Evolutionary conservation across 2,113 vertebrate species (phyloP), one percentile per base, ranked within the genome.

Genomic region (Pseudopodoces humilis): DNA sequence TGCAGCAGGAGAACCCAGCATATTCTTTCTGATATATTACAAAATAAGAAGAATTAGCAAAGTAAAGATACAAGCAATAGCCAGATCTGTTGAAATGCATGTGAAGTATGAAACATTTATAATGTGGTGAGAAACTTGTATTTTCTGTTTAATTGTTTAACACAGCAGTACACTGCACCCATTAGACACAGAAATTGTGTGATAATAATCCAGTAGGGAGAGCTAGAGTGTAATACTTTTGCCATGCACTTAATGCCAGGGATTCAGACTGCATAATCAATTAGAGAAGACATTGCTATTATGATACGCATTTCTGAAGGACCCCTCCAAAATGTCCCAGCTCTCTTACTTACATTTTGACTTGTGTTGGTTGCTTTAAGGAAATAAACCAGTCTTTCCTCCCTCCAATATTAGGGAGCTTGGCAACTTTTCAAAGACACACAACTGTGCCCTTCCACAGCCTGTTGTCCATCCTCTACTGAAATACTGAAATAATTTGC

Each of bases 141-240:
- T 75, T 78, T 60, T 60, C 67, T 74, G 5, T 78, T 87, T 37
- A 68, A 83, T 78, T 92, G 67, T 70, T 68, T 90, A 83, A 80
- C 47, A 58, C 28, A 58, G 62, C 60, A 21, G 49, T 47, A 56
- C 33, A 63, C 6, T 59, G 19, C 19, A 90, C 49, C 30, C 24
- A 80, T 77, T 86, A 90, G 88, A 83, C 43, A 84, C 41, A 80
- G 55, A 76, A 84, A 94, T 62, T n/a, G n/a, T 92, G 71, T 91
- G 55, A 91, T 85, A 93, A 93, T 83, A 88, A 95, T 90, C 96
- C 97, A 97, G 97, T 78, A 97, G 97, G 93, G 96, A 96, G 97
- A 96, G 96, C 95, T 95, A 95, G 95, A 92, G 96, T 0, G 13
- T 75, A 97, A 95, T 75, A 78, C 37, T 97, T 97, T 71, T 76